Conservation (phyloP, 2,888 invertebrate genomes). For the Orgyia antiqua region DNA sequence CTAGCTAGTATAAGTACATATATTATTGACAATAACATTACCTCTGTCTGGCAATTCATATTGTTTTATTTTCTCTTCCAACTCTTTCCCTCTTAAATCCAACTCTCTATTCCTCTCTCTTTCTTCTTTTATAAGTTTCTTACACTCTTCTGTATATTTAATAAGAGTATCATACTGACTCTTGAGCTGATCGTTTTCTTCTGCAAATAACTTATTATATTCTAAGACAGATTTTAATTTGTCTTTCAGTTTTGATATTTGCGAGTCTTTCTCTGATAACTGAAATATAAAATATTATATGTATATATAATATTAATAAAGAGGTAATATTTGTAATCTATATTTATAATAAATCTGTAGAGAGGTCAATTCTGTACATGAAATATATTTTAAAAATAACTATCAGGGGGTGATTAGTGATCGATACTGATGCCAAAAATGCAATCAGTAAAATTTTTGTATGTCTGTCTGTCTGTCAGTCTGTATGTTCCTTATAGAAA, state of each 20-base stretch:
- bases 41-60: constrained; percentile 63
- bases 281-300: constrained; percentile 25
- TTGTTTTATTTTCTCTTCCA: constrained; percentile 56
- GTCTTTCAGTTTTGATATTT: constrained; percentile 80
- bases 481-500: too few species aligned
- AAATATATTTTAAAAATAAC: too few species aligned
- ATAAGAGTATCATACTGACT: constrained; percentile 67
- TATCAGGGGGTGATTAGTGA: too few species aligned
- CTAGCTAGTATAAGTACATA: too few species aligned
- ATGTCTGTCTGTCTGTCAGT: too few species aligned
- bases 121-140: constrained; percentile 65
- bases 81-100: constrained; percentile 49
- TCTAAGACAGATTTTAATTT: constrained; percentile 78
- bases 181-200: constrained; percentile 79
- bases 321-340: too few species aligned
- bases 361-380: too few species aligned
- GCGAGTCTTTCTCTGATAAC: constrained; percentile 79
- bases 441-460: too few species aligned
- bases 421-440: too few species aligned
- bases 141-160: constrained; percentile 72
- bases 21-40: too few species aligned
- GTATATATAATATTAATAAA: too few species aligned
- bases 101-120: constrained; percentile 47
- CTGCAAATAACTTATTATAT: constrained; percentile 79
- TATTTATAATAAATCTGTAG: too few species aligned